Conservation (phyloP, 2,797 vertebrate species). For the Chiloscyllium punctatum region DNA sequence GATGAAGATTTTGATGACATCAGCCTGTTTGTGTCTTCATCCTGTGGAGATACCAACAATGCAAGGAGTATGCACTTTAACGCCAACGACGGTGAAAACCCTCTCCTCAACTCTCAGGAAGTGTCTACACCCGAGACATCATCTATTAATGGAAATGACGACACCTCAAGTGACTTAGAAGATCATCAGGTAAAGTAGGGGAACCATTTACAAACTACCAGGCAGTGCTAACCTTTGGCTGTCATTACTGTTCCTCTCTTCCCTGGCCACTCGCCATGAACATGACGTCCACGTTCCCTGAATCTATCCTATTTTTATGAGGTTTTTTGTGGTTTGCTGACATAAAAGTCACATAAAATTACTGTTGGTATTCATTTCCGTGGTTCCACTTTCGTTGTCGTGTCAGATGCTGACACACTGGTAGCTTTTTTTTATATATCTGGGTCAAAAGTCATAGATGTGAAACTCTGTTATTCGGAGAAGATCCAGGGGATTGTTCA, state of each 20-base stretch:
- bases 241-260: background rate
- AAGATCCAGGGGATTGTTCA: too few species aligned
- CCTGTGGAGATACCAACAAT: slow-evolving; percentile 58
- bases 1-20: slow-evolving; percentile 88
- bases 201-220: background rate
- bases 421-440: background rate
- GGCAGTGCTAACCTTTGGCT: background rate
- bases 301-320: background rate
- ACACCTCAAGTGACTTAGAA: slow-evolving; percentile 55
- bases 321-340: too few species aligned
- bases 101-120: slow-evolving; percentile 61
- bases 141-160: slow-evolving; percentile 42
- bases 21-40: slow-evolving; percentile 81
- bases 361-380: background rate
- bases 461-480: background rate
- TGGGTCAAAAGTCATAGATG: background rate
- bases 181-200: slow-evolving; percentile 67
- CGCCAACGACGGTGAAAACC: slow-evolving; percentile 62
- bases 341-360: background rate
- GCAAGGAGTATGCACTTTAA: slow-evolving; percentile 52
- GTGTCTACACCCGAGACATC: slow-evolving; percentile 49
- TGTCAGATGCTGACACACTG: background rate
- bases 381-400: background rate
- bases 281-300: background rate
- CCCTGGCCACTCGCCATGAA: background rate